These are phyloP conservation scores for Pterostichus niger DNA, from an alignment of 2,888 invertebrate species.

Conservation along the genomic window DNA sequence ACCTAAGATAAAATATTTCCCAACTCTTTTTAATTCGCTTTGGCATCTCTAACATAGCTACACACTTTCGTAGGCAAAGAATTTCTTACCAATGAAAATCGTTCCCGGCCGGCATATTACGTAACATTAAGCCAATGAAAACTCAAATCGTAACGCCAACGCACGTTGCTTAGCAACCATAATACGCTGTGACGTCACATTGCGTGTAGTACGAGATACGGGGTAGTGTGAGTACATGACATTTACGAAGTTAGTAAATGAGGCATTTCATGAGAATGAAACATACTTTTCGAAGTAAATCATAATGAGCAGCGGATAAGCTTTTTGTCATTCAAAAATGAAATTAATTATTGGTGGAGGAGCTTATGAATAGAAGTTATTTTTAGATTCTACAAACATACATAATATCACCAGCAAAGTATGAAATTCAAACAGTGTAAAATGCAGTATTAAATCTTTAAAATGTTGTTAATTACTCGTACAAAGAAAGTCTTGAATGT, in stretches of 20 bases:
- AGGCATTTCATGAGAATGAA: background rate
- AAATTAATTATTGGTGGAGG: too few relatives aligned
- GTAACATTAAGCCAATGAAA: conserved; percentile 43
- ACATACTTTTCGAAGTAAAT: background rate
- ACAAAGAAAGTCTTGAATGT: too few relatives aligned
- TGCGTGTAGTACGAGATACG: conserved; percentile 14
- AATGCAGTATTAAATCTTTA: too few relatives aligned
- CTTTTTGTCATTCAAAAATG: too few relatives aligned
- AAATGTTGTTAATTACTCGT: too few relatives aligned
- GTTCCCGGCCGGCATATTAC: background rate
- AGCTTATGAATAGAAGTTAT: too few relatives aligned
- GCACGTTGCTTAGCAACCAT: conserved; percentile 51
- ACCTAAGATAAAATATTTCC: background rate
- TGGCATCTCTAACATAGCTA: background rate
- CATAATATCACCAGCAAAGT: too few relatives aligned
- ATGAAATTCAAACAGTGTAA: too few relatives aligned
- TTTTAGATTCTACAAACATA: too few relatives aligned
- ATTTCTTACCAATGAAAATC: conserved; percentile 35
- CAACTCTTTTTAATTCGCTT: background rate
- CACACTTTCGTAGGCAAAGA: conserved; percentile 15
- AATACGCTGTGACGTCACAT: conserved; percentile 50
- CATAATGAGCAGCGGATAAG: too few relatives aligned
- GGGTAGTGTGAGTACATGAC: background rate
- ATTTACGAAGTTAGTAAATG: background rate
- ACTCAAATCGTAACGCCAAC: conserved; percentile 34